phyloP scores from a whole-genome alignment of 2,113 vertebrate genomes.

The Capricornis sumatraensis region DNA sequence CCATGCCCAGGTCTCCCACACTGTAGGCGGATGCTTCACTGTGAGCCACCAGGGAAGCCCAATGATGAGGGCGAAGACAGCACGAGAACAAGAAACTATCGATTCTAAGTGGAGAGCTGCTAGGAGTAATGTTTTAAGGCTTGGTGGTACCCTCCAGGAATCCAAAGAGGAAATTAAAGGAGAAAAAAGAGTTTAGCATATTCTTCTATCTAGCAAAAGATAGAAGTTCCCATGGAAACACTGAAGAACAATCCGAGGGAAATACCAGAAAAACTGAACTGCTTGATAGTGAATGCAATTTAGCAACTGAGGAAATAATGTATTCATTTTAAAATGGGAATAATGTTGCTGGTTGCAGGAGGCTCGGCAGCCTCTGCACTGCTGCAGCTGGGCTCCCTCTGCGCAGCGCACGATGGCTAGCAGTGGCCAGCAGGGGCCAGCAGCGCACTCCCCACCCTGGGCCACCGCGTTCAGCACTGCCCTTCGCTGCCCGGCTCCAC shows the following conservation, averaged over 20 bases:
- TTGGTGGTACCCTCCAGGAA: background rate
- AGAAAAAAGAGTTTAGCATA: background rate
- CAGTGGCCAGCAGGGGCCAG: background rate
- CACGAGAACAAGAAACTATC: background rate
- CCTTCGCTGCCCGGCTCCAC: background rate
- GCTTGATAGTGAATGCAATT: fast-evolving
- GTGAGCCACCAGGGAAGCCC: background rate
- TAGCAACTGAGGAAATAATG: background rate
- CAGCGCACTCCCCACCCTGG: too few species aligned
- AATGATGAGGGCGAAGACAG: background rate
- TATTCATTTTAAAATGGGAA: background rate
- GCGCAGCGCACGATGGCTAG: fast-evolving
- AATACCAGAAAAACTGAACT: background rate
- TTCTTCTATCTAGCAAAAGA: background rate
- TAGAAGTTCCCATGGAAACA: background rate
- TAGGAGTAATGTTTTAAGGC: background rate
- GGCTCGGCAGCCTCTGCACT: too few species aligned
- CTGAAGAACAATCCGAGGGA: background rate
- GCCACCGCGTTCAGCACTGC: fast-evolving
- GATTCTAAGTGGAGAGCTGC: background rate
- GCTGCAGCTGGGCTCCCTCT: fast-evolving
- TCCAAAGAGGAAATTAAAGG: constrained; percentile 15
- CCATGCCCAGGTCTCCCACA: background rate
- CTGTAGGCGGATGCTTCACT: background rate
- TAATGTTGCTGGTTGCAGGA: fast-evolving